A percentile compares a stretch with the other conserved stretches of the same genome.
phyloP scores from a whole-genome alignment of 1,140 invertebrate genomes.

The Penaeus vannamei region DNA sequence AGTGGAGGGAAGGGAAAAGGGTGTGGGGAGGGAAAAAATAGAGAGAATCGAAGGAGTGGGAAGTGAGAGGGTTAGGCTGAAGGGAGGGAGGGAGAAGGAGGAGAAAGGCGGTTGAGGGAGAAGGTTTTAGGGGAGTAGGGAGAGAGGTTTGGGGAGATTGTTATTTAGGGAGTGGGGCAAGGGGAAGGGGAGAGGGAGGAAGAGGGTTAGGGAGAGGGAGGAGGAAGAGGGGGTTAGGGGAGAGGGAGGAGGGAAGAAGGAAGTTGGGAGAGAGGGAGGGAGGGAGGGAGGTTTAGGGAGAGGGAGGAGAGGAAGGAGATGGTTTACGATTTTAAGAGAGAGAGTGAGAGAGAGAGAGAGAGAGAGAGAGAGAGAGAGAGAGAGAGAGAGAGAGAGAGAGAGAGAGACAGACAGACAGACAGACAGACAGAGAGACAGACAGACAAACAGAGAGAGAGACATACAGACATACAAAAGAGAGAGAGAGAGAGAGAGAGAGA shows the following conservation, averaged over 20 bases:
- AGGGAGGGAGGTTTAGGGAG: not conserved
- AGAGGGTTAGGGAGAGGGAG: not conserved
- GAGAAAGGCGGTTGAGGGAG: no score
- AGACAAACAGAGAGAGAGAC: no score
- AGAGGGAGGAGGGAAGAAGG: not conserved
- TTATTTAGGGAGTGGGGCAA: not conserved
- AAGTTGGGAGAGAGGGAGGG: constrained; percentile 17
- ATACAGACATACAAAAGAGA: no score
- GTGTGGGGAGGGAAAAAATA: not conserved
- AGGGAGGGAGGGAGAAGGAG: no score
- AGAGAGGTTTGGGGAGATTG: constrained; percentile 11
- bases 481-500: no score
- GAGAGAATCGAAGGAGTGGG: not conserved
- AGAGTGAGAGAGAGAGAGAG: constrained; percentile 52
- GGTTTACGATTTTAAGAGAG: not conserved
- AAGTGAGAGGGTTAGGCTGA: not conserved
- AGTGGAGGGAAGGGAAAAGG: no score
- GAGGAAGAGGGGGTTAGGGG: constrained; percentile 30
- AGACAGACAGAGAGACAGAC: no score
- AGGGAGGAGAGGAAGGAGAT: not conserved
- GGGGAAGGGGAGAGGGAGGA: not conserved
- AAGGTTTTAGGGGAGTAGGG: not conserved
- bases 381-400: constrained; percentile 47
- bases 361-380: constrained; percentile 50
- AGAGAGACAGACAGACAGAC: no score